Evolutionary conservation across 2,797 vertebrate species (phyloP), one percentile per base, ranked within the genome.

Genomic region (Pseudochaenichthys georgianus): DNA sequence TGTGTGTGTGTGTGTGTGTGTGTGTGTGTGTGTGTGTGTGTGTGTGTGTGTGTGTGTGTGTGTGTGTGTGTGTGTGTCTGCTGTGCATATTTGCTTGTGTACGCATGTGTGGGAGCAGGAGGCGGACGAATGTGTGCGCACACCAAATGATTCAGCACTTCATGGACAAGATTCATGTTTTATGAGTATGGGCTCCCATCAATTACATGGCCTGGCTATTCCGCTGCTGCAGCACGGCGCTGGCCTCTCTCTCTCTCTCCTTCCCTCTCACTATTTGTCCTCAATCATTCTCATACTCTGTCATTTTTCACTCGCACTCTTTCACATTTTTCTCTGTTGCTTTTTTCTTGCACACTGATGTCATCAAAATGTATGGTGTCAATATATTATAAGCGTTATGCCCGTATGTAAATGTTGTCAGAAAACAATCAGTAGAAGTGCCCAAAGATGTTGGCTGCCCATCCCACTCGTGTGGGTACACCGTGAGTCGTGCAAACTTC

Each of bases 161-260:
- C 84, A 89, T 83, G 81, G 88, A 91, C 85, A 82, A 82, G 90
- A 93, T 93, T 93, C 90, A 94, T 94, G 89, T 93, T 95, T 94
- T 90, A 90, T 90, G 84, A 91, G 89, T 85, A 83, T 66, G 75
- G 71, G 73, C 80, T 76, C 73, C 88, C 64, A 88, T 92, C 89
- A 92, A 91, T 89, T 84, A 88, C 82, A 89, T n/a, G 61, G 65
- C 64, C 46, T 9, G 64, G 76, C 72, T 63, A 82, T 88, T 80
- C 82, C 84, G 78, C 88, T 84, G 86, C 78, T 68, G 78, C 82
- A 83, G 87, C 86, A 74, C 70, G n/a, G 45, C 43, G 0, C 54
- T 19, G 16, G 38, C 65, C 64, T 42, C 48, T n/a, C 50, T 52
- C 63, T 23, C 23, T 34, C 34, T 34, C 34, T 34, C 34, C 34